Conservation (phyloP, 2,113 vertebrate genomes). For the Fulica atra region DNA sequence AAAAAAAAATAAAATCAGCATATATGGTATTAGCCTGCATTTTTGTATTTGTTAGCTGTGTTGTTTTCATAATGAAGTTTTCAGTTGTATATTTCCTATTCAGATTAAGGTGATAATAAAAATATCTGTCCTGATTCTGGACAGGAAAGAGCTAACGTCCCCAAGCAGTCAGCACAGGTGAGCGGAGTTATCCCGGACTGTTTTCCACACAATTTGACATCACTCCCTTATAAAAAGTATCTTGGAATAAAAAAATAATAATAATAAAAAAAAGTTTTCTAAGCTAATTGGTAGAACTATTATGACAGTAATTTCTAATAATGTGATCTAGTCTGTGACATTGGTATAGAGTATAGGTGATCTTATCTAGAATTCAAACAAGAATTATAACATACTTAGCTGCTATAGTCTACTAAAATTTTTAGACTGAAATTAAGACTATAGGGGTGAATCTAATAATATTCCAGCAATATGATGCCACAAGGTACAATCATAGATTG, state of each 20-base stretch:
- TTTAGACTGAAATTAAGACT: neutral
- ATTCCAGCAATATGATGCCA: neutral
- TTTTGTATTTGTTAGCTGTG: neutral
- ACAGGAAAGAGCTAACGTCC: too few species aligned
- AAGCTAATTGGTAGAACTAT: neutral
- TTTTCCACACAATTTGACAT: too few species aligned
- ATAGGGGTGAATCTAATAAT: neutral
- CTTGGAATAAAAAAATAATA: neutral
- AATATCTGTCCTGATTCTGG: too few species aligned
- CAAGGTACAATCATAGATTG: neutral
- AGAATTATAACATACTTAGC: neutral
- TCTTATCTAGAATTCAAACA: neutral
- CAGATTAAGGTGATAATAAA: neutral
- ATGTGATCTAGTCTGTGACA: neutral
- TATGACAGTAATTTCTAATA: neutral
- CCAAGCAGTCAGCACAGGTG: too few species aligned
- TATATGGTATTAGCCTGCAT: fast-evolving
- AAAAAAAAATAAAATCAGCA: neutral
- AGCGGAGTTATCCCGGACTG: too few species aligned
- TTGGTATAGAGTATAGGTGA: neutral
- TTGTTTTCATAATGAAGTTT: neutral
- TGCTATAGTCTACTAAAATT: neutral
- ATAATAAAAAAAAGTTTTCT: neutral
- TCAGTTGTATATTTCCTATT: neutral
- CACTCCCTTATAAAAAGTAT: too few species aligned